These are phyloP conservation scores for Artemisiospiza belli DNA, from an alignment of 2,113 vertebrate genomes.

Conservation along the genomic window DNA sequence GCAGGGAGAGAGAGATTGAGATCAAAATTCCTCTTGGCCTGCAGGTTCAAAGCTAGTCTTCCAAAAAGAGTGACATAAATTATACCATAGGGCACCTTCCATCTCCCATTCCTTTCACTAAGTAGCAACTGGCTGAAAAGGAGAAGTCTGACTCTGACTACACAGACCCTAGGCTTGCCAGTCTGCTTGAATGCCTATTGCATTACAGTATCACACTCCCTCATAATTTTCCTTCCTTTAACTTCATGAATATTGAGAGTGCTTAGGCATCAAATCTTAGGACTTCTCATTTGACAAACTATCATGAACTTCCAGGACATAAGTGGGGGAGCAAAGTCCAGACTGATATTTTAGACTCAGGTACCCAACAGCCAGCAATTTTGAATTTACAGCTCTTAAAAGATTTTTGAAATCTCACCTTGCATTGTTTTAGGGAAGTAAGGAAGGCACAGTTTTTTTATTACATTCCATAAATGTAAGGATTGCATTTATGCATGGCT, in stretches of 20 bases:
- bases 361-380: neutral
- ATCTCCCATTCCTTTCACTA: neutral
- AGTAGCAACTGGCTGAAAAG: neutral
- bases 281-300: neutral
- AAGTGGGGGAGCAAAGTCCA: neutral
- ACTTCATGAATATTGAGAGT: neutral
- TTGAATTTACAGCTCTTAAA: neutral
- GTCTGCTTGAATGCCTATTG: neutral
- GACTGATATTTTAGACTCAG: neutral
- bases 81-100: neutral
- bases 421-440: neutral
- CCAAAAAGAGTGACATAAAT: neutral
- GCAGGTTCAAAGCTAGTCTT: neutral
- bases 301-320: fast-evolving
- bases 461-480: neutral
- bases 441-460: neutral
- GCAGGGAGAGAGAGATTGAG: neutral
- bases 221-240: neutral
- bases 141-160: neutral
- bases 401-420: neutral
- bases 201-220: neutral
- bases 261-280: neutral
- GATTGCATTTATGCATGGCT: neutral
- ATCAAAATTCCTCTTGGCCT: neutral
- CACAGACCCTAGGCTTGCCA: neutral